Evolutionary conservation across 2,113 vertebrate genomes (phyloP).

Genomic region (Myotis brandtii): DNA sequence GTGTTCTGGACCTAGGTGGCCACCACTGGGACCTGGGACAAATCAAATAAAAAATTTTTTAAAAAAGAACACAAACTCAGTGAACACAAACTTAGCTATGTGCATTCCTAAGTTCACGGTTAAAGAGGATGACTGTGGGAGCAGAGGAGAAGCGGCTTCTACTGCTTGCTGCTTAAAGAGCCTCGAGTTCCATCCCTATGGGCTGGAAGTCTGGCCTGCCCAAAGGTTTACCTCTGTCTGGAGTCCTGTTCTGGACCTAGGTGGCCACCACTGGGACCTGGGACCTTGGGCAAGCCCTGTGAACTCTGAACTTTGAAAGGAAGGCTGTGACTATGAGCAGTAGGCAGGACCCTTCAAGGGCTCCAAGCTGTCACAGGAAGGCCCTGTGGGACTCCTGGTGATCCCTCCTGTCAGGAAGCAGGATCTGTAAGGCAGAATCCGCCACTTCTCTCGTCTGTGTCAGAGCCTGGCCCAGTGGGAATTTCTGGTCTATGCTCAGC

Average conservation of each 20-base stretch:
- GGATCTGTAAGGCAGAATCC: not conserved
- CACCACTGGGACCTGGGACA: not conserved
- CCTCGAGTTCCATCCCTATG: not conserved
- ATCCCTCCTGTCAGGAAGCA: not conserved
- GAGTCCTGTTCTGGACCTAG: not conserved
- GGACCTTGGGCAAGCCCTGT: not conserved
- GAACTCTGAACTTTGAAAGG: not conserved
- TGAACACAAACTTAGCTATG: not conserved
- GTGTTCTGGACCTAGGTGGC: not conserved
- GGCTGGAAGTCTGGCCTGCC: not conserved
- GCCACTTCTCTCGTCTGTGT: not conserved
- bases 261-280: not conserved
- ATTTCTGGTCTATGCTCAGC: not conserved
- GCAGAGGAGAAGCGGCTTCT: not conserved
- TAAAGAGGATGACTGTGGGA: not conserved
- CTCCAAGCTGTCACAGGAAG: not conserved
- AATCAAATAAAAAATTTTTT: too few species aligned
- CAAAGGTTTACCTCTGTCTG: not conserved
- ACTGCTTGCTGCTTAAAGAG: not conserved
- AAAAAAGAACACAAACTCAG: too few species aligned
- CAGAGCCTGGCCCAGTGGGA: not conserved
- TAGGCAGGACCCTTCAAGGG: not conserved
- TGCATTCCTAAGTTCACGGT: not conserved
- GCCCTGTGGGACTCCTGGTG: not conserved
- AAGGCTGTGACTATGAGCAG: not conserved